These are phyloP conservation scores for Ageneiosus marmoratus DNA, from an alignment of 2,113 vertebrate species.

Conservation along the genomic window DNA sequence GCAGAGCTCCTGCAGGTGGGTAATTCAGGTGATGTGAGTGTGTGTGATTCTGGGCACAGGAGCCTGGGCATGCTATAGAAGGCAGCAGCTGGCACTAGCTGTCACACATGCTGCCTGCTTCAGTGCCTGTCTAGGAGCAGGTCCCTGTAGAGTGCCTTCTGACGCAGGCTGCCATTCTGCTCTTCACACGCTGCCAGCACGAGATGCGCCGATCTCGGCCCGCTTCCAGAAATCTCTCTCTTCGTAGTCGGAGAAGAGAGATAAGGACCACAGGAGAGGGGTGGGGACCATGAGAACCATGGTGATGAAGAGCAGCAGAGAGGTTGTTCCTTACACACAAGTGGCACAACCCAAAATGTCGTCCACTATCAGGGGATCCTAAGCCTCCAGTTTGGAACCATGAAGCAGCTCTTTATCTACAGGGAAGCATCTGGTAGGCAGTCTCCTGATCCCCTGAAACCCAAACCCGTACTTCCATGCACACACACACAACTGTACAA, in stretches of 20 bases:
- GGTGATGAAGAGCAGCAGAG: conserved; percentile 27
- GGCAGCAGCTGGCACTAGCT: conserved; percentile 61
- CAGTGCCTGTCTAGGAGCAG: conserved; percentile 43
- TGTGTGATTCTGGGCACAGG: not conserved
- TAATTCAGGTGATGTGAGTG: not conserved
- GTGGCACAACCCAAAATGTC: conserved; percentile 55
- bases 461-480: not conserved
- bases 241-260: not conserved
- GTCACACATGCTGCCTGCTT: conserved; percentile 24
- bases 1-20: conserved; percentile 25
- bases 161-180: conserved; percentile 62
- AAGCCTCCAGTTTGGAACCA: conserved; percentile 47
- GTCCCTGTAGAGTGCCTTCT: conserved; percentile 55
- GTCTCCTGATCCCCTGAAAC: conserved; percentile 12
- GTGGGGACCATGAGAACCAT: not conserved
- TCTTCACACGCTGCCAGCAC: conserved; percentile 61
- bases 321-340: conserved; percentile 52
- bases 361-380: conserved; percentile 55
- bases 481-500: not conserved
- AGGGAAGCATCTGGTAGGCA: conserved; percentile 55
- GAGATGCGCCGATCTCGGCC: conserved; percentile 64
- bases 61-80: conserved; percentile 54
- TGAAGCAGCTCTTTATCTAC: conserved; percentile 50
- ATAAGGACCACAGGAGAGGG: not conserved
- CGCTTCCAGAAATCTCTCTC: conserved; percentile 50